Evolutionary conservation across 2,113 vertebrate species (phyloP).

Genomic region (Mobula birostris): DNA sequence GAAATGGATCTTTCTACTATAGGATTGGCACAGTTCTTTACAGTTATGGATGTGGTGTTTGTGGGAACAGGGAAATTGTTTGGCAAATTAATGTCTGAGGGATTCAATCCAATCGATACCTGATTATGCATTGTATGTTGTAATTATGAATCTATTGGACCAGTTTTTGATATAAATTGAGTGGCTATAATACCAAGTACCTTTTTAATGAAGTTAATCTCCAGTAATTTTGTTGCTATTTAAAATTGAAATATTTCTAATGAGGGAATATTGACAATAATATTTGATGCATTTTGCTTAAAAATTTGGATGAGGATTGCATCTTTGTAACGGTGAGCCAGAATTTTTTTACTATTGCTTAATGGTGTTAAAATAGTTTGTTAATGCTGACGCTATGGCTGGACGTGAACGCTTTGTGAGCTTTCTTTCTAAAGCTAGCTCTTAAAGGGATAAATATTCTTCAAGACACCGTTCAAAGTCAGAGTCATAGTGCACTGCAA

Average conservation of each 20-base stretch:
- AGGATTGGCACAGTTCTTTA: background rate
- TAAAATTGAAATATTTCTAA: background rate
- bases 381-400: too few species aligned
- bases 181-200: background rate
- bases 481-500: too few species aligned
- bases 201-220: background rate
- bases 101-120: background rate
- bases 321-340: background rate
- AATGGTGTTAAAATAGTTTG: too few species aligned
- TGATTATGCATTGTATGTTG: background rate
- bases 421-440: too few species aligned
- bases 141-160: background rate
- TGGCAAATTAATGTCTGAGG: background rate
- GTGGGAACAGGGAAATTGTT: background rate
- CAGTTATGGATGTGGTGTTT: background rate
- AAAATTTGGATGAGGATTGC: background rate
- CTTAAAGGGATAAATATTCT: too few species aligned
- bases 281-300: background rate
- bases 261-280: background rate
- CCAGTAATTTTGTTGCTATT: background rate
- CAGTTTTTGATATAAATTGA: background rate
- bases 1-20: background rate
- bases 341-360: too few species aligned
- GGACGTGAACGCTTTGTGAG: too few species aligned
- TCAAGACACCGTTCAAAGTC: too few species aligned